Evolutionary conservation across 2,113 vertebrate species (phyloP).

Genomic region (Hippocampus comes): DNA sequence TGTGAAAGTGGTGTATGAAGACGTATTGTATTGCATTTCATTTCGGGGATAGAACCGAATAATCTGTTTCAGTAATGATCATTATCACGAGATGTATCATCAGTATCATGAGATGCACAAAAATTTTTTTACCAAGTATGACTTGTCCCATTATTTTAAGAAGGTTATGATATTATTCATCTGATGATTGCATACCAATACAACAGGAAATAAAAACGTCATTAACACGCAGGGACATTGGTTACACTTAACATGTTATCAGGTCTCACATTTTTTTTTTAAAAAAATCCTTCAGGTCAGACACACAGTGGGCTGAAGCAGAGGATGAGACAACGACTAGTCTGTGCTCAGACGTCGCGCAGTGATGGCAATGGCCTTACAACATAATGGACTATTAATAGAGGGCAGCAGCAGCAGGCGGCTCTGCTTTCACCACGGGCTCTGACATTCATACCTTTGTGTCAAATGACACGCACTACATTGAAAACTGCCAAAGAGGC

Average conservation of each 20-base stretch:
- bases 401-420: constrained; percentile 38
- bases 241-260: constrained; percentile 7
- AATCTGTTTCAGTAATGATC: too few species aligned
- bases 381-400: constrained; percentile 71
- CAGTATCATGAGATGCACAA: too few species aligned
- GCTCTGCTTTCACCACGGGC: constrained; percentile 50
- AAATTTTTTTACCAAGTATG: too few species aligned
- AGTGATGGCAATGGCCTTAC: constrained; percentile 54
- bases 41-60: too few species aligned
- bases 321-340: constrained; percentile 12
- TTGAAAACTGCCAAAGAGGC: constrained; percentile 19
- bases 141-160: neutral
- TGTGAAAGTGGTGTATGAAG: too few species aligned
- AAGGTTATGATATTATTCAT: neutral
- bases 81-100: too few species aligned
- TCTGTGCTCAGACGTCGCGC: constrained; percentile 52
- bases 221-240: constrained; percentile 11
- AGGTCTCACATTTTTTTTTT: constrained; percentile 15
- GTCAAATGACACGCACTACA: constrained; percentile 27
- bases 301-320: constrained; percentile 32
- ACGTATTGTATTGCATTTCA: too few species aligned
- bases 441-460: constrained; percentile 13
- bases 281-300: constrained; percentile 31
- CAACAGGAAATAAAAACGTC: neutral
- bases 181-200: neutral